A percentile compares a stretch with the other conserved stretches of the same genome.
These are phyloP conservation scores for Troilus luridus DNA, from an alignment of 2,888 invertebrate genomes.

Conservation along the genomic window DNA sequence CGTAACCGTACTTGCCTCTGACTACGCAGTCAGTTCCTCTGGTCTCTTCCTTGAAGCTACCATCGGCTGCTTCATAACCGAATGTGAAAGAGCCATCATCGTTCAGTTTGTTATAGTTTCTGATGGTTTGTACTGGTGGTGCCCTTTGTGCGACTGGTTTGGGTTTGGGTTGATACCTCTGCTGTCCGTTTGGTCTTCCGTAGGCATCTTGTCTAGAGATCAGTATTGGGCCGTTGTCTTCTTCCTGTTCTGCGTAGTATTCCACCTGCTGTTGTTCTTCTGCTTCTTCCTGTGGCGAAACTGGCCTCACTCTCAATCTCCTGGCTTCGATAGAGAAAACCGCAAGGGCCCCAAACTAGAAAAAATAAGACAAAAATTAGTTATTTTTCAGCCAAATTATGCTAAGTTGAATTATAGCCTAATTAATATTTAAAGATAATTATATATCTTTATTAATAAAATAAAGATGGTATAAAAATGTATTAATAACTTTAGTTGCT, in stretches of 20 bases:
- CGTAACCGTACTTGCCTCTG: constrained; percentile 88
- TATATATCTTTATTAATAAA: too few relatives aligned
- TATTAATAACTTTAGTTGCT: too few relatives aligned
- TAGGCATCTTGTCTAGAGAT: constrained; percentile 67
- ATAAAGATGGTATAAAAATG: too few relatives aligned
- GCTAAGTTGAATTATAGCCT: too few relatives aligned
- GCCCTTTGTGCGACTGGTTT: constrained; percentile 74
- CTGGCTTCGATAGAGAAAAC: constrained; percentile 69
- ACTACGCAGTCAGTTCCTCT: constrained; percentile 89
- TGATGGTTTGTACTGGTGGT: constrained; percentile 85
- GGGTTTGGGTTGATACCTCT: constrained; percentile 68
- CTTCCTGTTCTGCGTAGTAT: constrained; percentile 70
- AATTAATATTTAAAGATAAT: too few relatives aligned
- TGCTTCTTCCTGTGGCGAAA: constrained; percentile 70
- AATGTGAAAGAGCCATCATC: constrained; percentile 89
- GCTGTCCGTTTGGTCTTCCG: constrained; percentile 67
- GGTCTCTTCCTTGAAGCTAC: constrained; percentile 87
- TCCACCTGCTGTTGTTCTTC: constrained; percentile 69
- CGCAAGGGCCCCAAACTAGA: constrained; percentile 62
- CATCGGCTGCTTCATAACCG: constrained; percentile 88
- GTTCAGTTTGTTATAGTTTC: constrained; percentile 87
- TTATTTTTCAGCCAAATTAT: not conserved
- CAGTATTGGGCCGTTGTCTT: constrained; percentile 64
- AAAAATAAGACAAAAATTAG: not conserved
- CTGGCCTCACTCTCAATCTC: constrained; percentile 72